A percentile compares a stretch with the other conserved stretches of the same genome.
Evolutionary conservation across 1,140 invertebrate species (phyloP).

Genomic region (Propsilocerus akamusi): DNA sequence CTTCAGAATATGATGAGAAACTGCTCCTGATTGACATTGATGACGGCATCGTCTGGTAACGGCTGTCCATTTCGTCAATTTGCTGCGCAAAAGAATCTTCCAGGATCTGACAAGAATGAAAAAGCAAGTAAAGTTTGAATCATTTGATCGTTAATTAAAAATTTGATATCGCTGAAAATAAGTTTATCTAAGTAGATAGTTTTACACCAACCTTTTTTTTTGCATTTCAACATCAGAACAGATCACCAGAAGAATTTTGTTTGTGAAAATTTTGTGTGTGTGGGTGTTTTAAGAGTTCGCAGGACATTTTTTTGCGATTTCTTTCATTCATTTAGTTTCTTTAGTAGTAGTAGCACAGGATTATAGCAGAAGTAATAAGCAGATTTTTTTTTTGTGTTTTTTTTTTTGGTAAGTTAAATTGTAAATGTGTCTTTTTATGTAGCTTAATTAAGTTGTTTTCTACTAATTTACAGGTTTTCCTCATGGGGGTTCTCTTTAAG

Average conservation of each 20-base stretch:
- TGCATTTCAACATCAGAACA: neutral
- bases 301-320: neutral
- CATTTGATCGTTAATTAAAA: too few species aligned
- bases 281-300: neutral
- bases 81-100: slow-evolving; percentile 72
- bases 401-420: neutral
- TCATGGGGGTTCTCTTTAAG: too few species aligned
- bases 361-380: too few species aligned
- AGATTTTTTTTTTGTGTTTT: neutral
- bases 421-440: neutral
- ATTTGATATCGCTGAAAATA: slow-evolving; percentile 16
- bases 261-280: neutral
- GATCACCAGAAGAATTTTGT: neutral
- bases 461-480: neutral
- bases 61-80: slow-evolving; percentile 64
- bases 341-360: neutral
- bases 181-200: too few species aligned
- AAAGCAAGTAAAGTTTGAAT: too few species aligned
- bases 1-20: slow-evolving; percentile 33
- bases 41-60: slow-evolving; percentile 38
- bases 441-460: neutral
- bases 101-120: too few species aligned
- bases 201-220: neutral
- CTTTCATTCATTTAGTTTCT: neutral
- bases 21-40: slow-evolving; percentile 46